Evolutionary conservation across 2,797 vertebrate genomes (phyloP), one percentile per base, ranked within the genome.

Genomic region (Podarcis siculus): DNA sequence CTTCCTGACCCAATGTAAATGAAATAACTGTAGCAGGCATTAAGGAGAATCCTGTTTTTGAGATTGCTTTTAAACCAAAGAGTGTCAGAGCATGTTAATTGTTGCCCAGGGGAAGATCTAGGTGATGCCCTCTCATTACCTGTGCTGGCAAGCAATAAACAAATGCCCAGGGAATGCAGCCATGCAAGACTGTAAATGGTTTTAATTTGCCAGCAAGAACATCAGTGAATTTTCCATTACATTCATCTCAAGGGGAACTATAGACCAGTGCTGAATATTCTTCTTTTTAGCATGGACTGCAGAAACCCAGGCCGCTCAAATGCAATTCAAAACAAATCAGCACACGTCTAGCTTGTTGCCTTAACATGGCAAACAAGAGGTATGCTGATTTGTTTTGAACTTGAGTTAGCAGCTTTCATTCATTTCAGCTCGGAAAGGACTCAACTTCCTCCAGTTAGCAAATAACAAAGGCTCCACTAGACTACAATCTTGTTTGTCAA

Each of bases 151-250:
- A 84, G 86, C 87, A 83, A 82, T 78, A 32, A 89, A 73, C 25
- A 72, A 86, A 81, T 86, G 87, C 86, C 83, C 72, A 84, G 79
- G 83, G 75, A 84, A 90, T 61, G 30, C 39, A 81, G 76, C 85
- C 39, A 82, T 78, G 49, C 82, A 86, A 85, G 81, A 86, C 45
- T 73, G 72, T 66, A 67, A 86, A 89, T 32, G 78, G 72, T 49
- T 58, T 87, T 73, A 84, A 88, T 86, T 86, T 42, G 73, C 89
- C 89, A 83, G 37, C 42, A 78, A 55, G 71, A 67, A 89, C 37
- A 58, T 73, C 42, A 21, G 37, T 32, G 19, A 17, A 21, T 49
- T 19, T 25, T 45, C 67, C 23, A 32, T 35, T 21, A n/a, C 19
- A 49, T 83, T 42, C 27, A 72, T 21, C 17, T 55, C 19, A 45